Evolutionary conservation across 2,113 vertebrate genomes (phyloP).

Genomic region (Nipponia nippon): DNA sequence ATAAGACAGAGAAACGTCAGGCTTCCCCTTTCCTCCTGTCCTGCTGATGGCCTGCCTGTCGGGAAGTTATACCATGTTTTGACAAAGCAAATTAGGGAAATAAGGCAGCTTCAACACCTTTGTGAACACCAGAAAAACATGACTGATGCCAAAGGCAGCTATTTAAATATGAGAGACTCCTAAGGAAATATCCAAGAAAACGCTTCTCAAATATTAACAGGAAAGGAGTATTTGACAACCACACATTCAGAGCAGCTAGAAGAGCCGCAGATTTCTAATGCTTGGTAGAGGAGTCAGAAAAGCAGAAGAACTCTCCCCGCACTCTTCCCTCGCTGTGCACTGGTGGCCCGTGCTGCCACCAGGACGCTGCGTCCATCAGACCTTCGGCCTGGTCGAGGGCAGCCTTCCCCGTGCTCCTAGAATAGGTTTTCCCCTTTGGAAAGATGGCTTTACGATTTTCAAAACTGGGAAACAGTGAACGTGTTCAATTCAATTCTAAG

Average conservation of each 20-base stretch:
- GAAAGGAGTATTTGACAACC: neutral
- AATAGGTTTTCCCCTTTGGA: neutral
- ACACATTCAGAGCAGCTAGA: neutral
- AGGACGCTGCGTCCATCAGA: neutral
- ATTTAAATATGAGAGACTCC: neutral
- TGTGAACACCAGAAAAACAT: neutral
- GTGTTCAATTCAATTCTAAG: neutral
- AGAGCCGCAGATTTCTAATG: neutral
- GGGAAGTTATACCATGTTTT: neutral
- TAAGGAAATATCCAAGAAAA: neutral
- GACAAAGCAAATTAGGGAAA: neutral
- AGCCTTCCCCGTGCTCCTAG: neutral
- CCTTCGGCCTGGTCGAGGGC: accelerated
- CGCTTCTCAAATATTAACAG: neutral
- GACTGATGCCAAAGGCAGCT: neutral
- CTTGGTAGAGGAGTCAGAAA: neutral
- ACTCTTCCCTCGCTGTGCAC: neutral
- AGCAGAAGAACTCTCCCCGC: neutral
- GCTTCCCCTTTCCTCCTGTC: neutral
- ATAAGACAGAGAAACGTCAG: neutral
- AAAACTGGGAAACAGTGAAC: neutral
- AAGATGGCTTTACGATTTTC: neutral
- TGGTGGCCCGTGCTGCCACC: neutral
- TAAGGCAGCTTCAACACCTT: neutral
- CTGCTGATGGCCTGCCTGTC: neutral